These are phyloP conservation scores for Apodemus speciosus DNA, from an alignment of 2,113 vertebrate species.

Conservation along the genomic window DNA sequence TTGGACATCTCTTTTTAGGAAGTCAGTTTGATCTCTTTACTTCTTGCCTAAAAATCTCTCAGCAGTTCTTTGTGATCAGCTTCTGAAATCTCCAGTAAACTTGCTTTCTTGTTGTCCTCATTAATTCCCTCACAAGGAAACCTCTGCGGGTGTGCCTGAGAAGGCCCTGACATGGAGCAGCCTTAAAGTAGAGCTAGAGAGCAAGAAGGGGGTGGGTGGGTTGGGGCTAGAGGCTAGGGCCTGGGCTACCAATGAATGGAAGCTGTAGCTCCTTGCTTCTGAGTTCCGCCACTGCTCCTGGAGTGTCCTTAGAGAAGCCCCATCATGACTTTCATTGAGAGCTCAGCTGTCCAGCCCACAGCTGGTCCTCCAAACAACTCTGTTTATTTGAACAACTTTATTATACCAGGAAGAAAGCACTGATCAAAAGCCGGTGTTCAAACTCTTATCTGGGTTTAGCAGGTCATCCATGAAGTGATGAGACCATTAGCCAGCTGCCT, in stretches of 20 bases:
- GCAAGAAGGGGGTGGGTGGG: background rate
- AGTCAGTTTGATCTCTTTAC: background rate
- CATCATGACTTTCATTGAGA: background rate
- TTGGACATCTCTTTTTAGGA: background rate
- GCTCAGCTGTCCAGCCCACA: background rate
- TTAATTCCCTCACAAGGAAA: background rate
- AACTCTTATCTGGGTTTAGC: conserved; percentile 11
- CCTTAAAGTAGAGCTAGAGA: background rate
- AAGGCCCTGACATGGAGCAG: background rate
- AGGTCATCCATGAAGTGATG: background rate
- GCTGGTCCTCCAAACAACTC: background rate
- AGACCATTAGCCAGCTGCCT: background rate
- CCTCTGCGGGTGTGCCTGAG: background rate
- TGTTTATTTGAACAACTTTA: conserved; percentile 16
- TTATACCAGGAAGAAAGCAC: background rate
- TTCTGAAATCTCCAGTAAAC: background rate
- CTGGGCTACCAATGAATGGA: background rate
- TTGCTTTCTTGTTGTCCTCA: background rate
- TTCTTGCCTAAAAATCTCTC: background rate
- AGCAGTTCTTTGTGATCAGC: background rate
- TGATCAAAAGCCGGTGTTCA: conserved; percentile 25
- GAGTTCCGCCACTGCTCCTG: background rate
- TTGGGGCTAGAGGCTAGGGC: no score
- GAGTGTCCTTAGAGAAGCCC: background rate
- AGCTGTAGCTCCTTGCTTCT: background rate